Base-by-base conservation (phyloP, 2,888 invertebrate genomes). In the Latheticus oryzae region DNA sequence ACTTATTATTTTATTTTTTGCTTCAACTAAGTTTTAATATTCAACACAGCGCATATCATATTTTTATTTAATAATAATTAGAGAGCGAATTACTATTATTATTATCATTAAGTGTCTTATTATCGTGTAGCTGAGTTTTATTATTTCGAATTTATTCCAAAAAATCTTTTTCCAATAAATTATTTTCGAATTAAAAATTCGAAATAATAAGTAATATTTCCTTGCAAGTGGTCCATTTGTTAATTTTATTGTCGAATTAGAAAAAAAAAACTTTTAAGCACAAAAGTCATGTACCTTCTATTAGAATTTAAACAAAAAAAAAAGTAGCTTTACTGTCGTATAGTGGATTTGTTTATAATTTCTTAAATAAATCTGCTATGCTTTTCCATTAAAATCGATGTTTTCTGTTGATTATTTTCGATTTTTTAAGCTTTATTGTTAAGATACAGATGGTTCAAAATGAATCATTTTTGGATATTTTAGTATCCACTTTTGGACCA, bases 301-400 rank as follows among this genome's bases (percentile, higher is more conserved):
- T 7, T 26, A 26, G 4, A 35, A 38, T 38, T 13, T 12, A 38
- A 38, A 17, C 9, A 26, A 26, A 3, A 13, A n/a, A 43, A 42
- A 28, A 30, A 30, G 43, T 43, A 45, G 45, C 23, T 26, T 33
- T 43, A 26, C 11, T 15, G 42, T 43, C 12, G 37, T 38, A 9
- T 53, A 53, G 53, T 53, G 33, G 43, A 53, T 53, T 53, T 53
- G 35, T 43, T 53, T 53, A 24, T n/a, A 30, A 28, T 28, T n/a
- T 12, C 7, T 40, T 24, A 24, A 40, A 32, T 52, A 33, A 52
- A 42, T 52, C 42, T 33, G 42, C 42, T 43, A 43, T 19, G 42
- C 42, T 8, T 16, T 8, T 17, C n/a, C 15, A 15, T 9, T 43
- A 15, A 30, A 45, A 28, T 45, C 11, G 23, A 35, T 24, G 33